A percentile compares a stretch with the other conserved stretches of the same genome.
phyloP scores from a whole-genome alignment of 2,888 invertebrate genomes.

The Phalera bucephala region DNA sequence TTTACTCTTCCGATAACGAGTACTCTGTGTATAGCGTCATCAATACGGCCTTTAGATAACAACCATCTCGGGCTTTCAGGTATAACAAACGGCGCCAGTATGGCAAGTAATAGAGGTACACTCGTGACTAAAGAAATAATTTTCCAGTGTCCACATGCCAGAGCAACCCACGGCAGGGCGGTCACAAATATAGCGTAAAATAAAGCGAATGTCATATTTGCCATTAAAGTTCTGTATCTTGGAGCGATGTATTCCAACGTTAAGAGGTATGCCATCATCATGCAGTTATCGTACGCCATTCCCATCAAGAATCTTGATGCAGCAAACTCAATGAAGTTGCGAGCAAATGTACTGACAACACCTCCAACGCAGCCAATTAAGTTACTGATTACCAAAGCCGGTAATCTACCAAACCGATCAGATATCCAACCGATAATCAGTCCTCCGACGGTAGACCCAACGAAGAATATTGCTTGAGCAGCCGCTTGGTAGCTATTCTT shows the following conservation, averaged over 20 bases:
- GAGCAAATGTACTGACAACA: slow-evolving; percentile 47
- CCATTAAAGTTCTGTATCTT: slow-evolving; percentile 52
- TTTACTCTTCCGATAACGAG: slow-evolving; percentile 51
- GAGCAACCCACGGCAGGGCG: slow-evolving; percentile 50
- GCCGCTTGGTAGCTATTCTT: slow-evolving; percentile 58
- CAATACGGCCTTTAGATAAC: slow-evolving; percentile 51
- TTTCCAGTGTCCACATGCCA: slow-evolving; percentile 59
- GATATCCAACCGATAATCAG: slow-evolving; percentile 56
- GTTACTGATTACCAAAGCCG: slow-evolving; percentile 46
- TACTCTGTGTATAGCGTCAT: slow-evolving; percentile 52
- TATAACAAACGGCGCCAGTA: slow-evolving; percentile 48
- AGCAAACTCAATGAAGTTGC: slow-evolving; percentile 46
- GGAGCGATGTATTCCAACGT: slow-evolving; percentile 59
- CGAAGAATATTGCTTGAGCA: slow-evolving; percentile 57
- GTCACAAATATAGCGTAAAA: slow-evolving; percentile 50
- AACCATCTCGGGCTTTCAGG: slow-evolving; percentile 63
- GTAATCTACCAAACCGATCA: slow-evolving; percentile 54
- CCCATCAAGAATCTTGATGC: slow-evolving; percentile 54
- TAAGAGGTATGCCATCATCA: slow-evolving; percentile 55
- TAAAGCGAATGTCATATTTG: slow-evolving; percentile 51
- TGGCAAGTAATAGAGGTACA: slow-evolving; percentile 44
- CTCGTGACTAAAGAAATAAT: slow-evolving; percentile 53
- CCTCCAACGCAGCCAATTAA: too few relatives aligned
- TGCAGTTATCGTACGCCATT: slow-evolving; percentile 59
- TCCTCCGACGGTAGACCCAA: slow-evolving; percentile 56